Evolutionary conservation across 2,113 vertebrate genomes (phyloP).

Genomic region (Martes martes): DNA sequence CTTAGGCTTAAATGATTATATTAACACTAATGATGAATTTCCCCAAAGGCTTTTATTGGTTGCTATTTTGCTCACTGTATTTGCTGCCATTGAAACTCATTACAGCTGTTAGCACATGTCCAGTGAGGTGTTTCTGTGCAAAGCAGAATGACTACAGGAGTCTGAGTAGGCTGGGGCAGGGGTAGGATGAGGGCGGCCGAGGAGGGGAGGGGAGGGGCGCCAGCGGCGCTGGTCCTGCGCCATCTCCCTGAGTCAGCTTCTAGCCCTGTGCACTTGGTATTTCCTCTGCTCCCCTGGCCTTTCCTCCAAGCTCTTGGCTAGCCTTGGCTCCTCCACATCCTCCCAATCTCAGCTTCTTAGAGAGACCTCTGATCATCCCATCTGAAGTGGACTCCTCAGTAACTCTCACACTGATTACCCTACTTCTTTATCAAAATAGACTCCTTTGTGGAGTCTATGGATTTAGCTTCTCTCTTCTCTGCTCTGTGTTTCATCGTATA

Average conservation of each 20-base stretch:
- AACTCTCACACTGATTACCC: not conserved
- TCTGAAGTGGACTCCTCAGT: not conserved
- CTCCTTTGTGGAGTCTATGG: not conserved
- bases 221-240: accelerated
- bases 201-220: too few species aligned
- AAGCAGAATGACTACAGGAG: not conserved
- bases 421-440: not conserved
- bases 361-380: not conserved
- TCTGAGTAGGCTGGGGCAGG: not conserved
- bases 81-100: not conserved
- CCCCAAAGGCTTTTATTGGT: not conserved
- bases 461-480: not conserved
- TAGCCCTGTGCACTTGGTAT: accelerated
- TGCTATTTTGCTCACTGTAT: not conserved
- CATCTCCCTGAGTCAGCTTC: not conserved
- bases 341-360: not conserved
- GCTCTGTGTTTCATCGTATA: not conserved
- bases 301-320: not conserved
- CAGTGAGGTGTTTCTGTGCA: not conserved
- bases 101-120: not conserved
- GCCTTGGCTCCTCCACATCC: not conserved
- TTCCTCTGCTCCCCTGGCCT: not conserved
- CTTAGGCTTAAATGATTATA: not conserved
- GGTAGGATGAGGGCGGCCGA: accelerated
- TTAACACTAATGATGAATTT: not conserved